Base-by-base conservation (phyloP, 1,140 invertebrate genomes). In the Brachystomella parvula region DNA sequence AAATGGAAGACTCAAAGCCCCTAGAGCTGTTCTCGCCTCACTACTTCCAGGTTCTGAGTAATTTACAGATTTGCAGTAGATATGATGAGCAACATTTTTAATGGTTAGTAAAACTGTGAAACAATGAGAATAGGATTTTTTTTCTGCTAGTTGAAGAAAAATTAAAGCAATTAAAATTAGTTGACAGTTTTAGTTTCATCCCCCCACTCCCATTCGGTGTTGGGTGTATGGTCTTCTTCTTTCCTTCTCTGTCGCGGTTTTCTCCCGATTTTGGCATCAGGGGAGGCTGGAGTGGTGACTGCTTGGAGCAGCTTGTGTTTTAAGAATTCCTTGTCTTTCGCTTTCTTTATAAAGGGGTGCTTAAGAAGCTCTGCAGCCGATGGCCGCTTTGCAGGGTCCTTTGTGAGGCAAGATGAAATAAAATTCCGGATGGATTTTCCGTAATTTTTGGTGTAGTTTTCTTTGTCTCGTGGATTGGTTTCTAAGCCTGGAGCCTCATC, bases 311-410 rank as follows among this genome's bases (percentile, higher is more conserved):
- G 80, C 0, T 90, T 93, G 76, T 94, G 89, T 71, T 94, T 87
- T 0, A 99, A 80, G 79, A 94, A 98, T 75, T 92, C 91, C 72
- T 90, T 90, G 77, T 99, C 96, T 81, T 98, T 99, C 2, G 94
- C 92, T 81, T 99, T 99, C 77, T 95, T 98, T 79, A 99, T 98
- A 81, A 99, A 99, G 2, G 94, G 90, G 81, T 99, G 92, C 78
- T 99, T 99, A 9, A 99, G 79, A 39, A 99, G 80, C 81, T 99
- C 95, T n/a, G 90, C 91, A 30, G 97, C 96, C 12, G 95, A 93
- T 17, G 64, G 84, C 80, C 94, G 83, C 78, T 96, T 97, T 3
- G 88, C 82, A 17, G 94, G 91, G 79, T 96, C 93, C 79, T 97
- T 97, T 79, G 96, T 92, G 39, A 97, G 80, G 78, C 94, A 96